These are phyloP conservation scores for Halesus radiatus DNA, from an alignment of 1,140 invertebrate species.

Conservation along the genomic window DNA sequence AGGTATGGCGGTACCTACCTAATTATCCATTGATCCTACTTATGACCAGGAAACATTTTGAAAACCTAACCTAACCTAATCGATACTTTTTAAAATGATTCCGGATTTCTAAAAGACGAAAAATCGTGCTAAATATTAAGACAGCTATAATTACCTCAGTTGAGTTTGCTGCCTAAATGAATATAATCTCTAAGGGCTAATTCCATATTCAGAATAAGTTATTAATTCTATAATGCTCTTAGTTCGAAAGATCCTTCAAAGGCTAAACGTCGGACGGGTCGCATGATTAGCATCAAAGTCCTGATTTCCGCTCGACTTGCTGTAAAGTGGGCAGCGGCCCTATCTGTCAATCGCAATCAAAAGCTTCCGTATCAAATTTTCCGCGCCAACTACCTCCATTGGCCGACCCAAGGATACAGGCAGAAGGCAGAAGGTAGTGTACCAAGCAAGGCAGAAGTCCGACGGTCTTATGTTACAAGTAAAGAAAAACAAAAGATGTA, in stretches of 20 bases:
- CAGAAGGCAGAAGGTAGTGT: slow-evolving; percentile 1
- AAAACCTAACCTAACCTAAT: too few relatives aligned
- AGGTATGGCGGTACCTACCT: too few relatives aligned
- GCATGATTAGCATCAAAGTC: slow-evolving; percentile 19
- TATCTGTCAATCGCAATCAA: slow-evolving; percentile 47
- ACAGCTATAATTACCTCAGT: too few relatives aligned
- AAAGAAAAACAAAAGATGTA: slow-evolving; percentile 30
- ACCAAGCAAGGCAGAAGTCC: slow-evolving; percentile 45
- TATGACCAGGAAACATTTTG: too few relatives aligned
- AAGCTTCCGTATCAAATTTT: slow-evolving; percentile 53
- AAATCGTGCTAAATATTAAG: too few relatives aligned
- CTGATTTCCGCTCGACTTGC: slow-evolving; percentile 30
- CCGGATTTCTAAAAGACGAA: too few relatives aligned
- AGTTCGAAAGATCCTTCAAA: neutral
- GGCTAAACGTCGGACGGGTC: slow-evolving; percentile 10
- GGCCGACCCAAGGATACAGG: slow-evolving; percentile 24
- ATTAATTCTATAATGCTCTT: slow-evolving; percentile 3
- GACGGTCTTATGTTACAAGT: slow-evolving; percentile 50
- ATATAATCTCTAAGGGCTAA: too few relatives aligned
- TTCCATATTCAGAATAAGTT: neutral
- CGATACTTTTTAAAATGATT: too few relatives aligned
- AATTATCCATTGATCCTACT: too few relatives aligned
- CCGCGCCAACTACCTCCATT: slow-evolving; percentile 35
- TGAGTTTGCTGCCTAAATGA: too few relatives aligned
- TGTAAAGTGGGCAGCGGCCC: slow-evolving; percentile 47